Evolutionary conservation across 2,888 invertebrate species (phyloP).

Genomic region (Ptychoptera albimana): DNA sequence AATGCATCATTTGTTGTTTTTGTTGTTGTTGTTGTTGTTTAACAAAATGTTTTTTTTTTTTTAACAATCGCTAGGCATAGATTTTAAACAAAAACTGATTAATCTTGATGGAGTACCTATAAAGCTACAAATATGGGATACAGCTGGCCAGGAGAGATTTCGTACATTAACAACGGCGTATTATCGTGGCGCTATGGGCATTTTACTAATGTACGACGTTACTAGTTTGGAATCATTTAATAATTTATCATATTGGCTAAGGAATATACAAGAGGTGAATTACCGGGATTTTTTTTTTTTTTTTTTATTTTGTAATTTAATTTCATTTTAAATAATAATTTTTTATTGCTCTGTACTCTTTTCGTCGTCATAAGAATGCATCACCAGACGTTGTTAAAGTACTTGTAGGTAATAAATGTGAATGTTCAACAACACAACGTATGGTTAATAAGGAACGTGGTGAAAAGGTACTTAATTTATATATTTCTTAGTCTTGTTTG

Average conservation of each 20-base stretch:
- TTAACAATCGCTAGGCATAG: constrained; percentile 44
- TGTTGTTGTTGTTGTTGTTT: too few relatives aligned
- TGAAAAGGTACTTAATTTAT: constrained; percentile 44
- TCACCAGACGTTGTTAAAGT: constrained; percentile 77
- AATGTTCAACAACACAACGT: constrained; percentile 53
- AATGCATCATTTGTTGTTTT: not conserved
- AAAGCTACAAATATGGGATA: constrained; percentile 61
- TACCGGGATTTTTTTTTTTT: not conserved
- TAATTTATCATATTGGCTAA: constrained; percentile 77
- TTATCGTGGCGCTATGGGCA: constrained; percentile 83
- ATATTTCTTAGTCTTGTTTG: not conserved
- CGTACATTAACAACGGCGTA: constrained; percentile 76
- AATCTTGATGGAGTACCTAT: constrained; percentile 73
- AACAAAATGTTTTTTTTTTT: not conserved
- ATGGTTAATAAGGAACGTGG: constrained; percentile 66
- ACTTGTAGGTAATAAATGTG: constrained; percentile 73
- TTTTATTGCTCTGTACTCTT: constrained; percentile 7
- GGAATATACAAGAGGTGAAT: constrained; percentile 76
- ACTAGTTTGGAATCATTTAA: constrained; percentile 82
- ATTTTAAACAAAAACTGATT: constrained; percentile 80
- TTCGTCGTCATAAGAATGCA: constrained; percentile 46
- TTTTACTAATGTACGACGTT: constrained; percentile 79
- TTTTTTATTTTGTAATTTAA: not conserved
- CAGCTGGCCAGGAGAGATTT: constrained; percentile 46
- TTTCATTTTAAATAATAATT: not conserved